phyloP scores from a whole-genome alignment of 2,113 vertebrate genomes.

The Notothenia rossii region DNA sequence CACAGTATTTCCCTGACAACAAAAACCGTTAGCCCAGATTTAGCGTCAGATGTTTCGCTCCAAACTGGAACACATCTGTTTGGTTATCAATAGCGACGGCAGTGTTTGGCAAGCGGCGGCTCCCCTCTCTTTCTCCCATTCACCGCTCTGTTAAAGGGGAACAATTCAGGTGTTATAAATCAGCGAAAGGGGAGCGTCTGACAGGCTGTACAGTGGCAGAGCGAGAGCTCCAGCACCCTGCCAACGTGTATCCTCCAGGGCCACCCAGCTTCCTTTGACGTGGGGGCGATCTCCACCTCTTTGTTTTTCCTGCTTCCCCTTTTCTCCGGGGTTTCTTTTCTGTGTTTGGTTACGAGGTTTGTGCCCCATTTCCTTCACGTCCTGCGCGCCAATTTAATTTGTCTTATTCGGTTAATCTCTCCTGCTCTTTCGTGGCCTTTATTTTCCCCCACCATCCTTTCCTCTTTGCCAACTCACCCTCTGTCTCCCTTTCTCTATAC shows the following conservation, averaged over 20 bases:
- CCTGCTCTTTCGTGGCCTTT: conserved; percentile 61
- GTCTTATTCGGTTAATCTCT: conserved; percentile 68
- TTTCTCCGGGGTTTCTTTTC: conserved; percentile 62
- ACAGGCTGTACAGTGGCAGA: conserved; percentile 70
- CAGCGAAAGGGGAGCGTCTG: conserved; percentile 57
- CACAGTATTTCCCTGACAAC: conserved; percentile 62
- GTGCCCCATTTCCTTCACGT: conserved; percentile 60
- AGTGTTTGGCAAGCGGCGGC: conserved; percentile 44
- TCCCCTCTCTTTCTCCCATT: conserved; percentile 52
- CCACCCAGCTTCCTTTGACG: conserved; percentile 69
- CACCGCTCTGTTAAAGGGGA: conserved; percentile 56
- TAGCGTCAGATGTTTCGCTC: conserved; percentile 60
- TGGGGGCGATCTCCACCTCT: conserved; percentile 58
- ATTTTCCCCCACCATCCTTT: conserved; percentile 52
- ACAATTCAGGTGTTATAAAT: conserved; percentile 79
- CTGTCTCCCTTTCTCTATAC: conserved; percentile 43
- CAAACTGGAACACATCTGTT: conserved; percentile 71
- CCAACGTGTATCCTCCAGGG: conserved; percentile 42
- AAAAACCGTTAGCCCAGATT: conserved; percentile 70
- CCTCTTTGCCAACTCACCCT: conserved; percentile 60
- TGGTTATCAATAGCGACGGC: conserved; percentile 69
- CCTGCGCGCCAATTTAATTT: conserved; percentile 60
- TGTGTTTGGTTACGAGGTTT: conserved; percentile 61
- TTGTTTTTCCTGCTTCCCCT: conserved; percentile 61
- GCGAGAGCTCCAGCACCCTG: conserved; percentile 62